Evolutionary conservation across 2,113 vertebrate genomes (phyloP).

Genomic region (Chaetodon auriga): DNA sequence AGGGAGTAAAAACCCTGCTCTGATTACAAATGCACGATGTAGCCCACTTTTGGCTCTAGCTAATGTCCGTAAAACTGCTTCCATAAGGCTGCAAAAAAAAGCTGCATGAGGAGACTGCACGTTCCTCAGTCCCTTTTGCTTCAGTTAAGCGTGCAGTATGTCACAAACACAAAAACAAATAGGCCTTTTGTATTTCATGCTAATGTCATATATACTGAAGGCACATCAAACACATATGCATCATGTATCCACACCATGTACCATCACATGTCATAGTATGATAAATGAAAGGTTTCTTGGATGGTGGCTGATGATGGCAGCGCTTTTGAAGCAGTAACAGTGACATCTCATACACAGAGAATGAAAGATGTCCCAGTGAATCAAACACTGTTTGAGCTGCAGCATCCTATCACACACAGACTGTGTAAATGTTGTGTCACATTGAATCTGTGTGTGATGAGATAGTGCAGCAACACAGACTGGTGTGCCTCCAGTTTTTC

Average conservation of each 20-base stretch:
- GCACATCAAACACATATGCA: not conserved
- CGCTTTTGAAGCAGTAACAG: slow-evolving; percentile 4
- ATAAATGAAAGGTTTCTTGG: not conserved
- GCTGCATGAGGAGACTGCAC: slow-evolving; percentile 29
- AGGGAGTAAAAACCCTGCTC: slow-evolving; percentile 35
- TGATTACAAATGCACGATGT: slow-evolving; percentile 59
- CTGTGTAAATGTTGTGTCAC: slow-evolving; percentile 40
- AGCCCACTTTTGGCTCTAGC: slow-evolving; percentile 54
- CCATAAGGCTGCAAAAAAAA: not conserved
- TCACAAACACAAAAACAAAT: slow-evolving; percentile 2
- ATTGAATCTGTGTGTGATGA: slow-evolving; percentile 11
- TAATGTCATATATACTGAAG: not conserved
- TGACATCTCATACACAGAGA: not conserved
- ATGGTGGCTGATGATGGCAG: not conserved
- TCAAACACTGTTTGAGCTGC: slow-evolving; percentile 17
- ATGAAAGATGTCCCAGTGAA: slow-evolving; percentile 13
- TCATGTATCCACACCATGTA: not conserved
- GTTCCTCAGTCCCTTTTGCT: slow-evolving; percentile 27
- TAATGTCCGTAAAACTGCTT: slow-evolving; percentile 54
- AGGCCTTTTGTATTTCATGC: not conserved
- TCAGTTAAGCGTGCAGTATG: slow-evolving; percentile 1
- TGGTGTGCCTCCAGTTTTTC: not conserved
- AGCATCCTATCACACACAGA: slow-evolving; percentile 13
- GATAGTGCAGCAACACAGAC: not conserved
- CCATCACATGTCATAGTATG: not conserved